Percentiles rank a stretch among this genome's conserved stretches.
Conservation (phyloP, 2,888 invertebrate genomes). For the Dolichomitus sp. region DNA sequence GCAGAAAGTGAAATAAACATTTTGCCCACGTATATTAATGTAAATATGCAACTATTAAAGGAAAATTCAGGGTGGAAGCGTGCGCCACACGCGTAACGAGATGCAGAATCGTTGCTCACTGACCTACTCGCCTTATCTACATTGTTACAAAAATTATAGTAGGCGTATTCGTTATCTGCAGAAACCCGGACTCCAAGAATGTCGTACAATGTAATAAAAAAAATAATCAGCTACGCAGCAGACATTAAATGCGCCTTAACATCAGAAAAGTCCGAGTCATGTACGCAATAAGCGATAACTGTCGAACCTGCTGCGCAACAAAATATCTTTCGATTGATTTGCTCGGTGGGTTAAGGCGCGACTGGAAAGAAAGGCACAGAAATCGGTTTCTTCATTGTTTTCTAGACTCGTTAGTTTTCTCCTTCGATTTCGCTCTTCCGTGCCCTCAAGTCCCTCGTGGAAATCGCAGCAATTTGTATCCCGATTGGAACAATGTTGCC, state of each 20-base stretch:
- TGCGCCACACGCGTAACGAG: constrained; percentile 20
- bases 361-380: background rate
- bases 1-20: constrained; percentile 7
- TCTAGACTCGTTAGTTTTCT: background rate
- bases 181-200: background rate
- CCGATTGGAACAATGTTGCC: constrained; percentile 82
- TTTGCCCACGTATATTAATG: constrained; percentile 9
- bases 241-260: background rate
- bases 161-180: background rate
- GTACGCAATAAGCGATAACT: constrained; percentile 17
- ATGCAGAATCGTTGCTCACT: constrained; percentile 13
- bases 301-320: background rate
- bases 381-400: constrained; percentile 13
- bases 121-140: background rate
- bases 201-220: background rate
- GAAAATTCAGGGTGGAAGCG: constrained; percentile 18
- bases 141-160: constrained; percentile 11
- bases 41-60: constrained; percentile 29
- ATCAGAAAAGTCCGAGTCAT: background rate
- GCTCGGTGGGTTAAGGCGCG: background rate
- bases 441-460: constrained; percentile 14
- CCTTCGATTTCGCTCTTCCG: background rate
- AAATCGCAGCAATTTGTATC: constrained; percentile 81
- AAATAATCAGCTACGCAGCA: background rate
- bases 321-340: constrained; percentile 9